A percentile compares a stretch with the other conserved stretches of the same genome.
Conservation (phyloP, 2,888 invertebrate genomes). For the Orgyia antiqua region DNA sequence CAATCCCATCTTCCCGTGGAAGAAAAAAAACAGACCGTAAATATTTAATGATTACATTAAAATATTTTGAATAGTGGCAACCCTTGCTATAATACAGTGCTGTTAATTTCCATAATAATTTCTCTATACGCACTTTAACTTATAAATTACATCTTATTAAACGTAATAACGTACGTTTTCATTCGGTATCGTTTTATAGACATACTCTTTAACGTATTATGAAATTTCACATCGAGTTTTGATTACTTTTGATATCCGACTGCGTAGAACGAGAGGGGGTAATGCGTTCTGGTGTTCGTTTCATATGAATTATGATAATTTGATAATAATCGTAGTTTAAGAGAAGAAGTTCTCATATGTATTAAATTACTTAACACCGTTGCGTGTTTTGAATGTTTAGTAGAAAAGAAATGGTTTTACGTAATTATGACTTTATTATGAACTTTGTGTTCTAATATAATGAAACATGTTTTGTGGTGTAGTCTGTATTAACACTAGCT, state of each 20-base stretch:
- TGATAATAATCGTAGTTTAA: constrained; percentile 20
- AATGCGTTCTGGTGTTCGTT: constrained; percentile 26
- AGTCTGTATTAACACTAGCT: too few relatives aligned
- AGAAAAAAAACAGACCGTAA: too few relatives aligned
- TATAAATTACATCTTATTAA: constrained; percentile 36
- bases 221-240: constrained; percentile 20
- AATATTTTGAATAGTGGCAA: too few relatives aligned
- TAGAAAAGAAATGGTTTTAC: too few relatives aligned
- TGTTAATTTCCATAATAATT: constrained; percentile 11
- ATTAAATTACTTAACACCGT: constrained; percentile 13
- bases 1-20: too few relatives aligned
- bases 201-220: constrained; percentile 21
- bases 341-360: constrained; percentile 4
- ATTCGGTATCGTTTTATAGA: constrained; percentile 24
- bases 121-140: constrained; percentile 28
- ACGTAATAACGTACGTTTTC: constrained; percentile 32
- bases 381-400: too few relatives aligned
- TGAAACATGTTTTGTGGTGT: too few relatives aligned
- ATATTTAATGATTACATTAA: too few relatives aligned
- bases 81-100: constrained; percentile 4
- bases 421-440: too few relatives aligned
- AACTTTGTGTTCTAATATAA: too few relatives aligned
- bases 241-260: constrained; percentile 21
- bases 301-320: constrained; percentile 27
- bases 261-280: constrained; percentile 14